Conservation (phyloP, 2,113 vertebrate species). For the Hucho hucho region DNA sequence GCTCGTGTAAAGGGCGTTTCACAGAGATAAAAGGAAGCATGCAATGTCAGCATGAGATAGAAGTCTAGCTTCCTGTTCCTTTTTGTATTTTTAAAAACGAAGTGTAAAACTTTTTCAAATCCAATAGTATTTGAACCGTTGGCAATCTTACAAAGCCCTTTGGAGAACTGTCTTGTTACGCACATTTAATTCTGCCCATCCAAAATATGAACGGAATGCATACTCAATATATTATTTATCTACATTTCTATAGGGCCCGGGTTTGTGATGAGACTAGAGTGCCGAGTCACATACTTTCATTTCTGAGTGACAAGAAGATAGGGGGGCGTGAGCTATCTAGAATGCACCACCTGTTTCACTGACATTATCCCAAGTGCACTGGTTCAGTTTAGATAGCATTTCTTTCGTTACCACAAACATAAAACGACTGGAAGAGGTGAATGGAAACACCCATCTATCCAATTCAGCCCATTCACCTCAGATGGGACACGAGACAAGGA, state of each 20-base stretch:
- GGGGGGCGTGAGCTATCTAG: no score
- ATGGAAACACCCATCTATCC: neutral
- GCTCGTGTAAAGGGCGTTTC: conserved; percentile 56
- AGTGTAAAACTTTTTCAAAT: neutral
- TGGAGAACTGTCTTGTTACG: neutral
- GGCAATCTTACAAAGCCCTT: neutral
- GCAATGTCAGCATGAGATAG: conserved; percentile 51
- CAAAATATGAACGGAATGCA: no score
- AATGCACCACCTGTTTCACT: no score
- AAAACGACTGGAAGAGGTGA: neutral
- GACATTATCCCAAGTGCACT: no score
- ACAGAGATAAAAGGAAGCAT: conserved; percentile 60
- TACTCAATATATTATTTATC: no score
- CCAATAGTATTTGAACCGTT: neutral
- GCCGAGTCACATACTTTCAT: no score
- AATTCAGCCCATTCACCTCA: neutral
- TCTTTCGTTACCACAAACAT: no score
- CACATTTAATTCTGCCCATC: no score
- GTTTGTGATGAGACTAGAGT: no score
- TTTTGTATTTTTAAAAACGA: conserved; percentile 45
- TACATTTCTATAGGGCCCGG: no score
- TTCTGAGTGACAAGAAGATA: no score
- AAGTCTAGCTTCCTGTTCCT: conserved; percentile 78
- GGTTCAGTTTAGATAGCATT: no score
- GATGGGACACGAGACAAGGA: neutral